phyloP scores from a whole-genome alignment of 2,113 vertebrate genomes.

The Chloropsis cyanopogon region DNA sequence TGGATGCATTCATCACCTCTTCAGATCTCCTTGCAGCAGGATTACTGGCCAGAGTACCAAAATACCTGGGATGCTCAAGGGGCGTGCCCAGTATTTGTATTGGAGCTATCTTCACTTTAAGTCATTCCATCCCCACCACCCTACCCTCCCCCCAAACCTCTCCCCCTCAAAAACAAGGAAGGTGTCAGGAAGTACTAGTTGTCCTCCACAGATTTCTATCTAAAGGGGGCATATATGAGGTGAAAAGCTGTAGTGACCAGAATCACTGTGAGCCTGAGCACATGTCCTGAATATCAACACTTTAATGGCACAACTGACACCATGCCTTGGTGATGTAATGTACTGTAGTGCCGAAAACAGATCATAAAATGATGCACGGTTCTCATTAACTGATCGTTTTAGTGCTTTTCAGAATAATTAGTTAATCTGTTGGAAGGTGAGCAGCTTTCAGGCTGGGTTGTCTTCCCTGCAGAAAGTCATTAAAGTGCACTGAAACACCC shows the following conservation, averaged over 20 bases:
- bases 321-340: not conserved
- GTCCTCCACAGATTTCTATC: not conserved
- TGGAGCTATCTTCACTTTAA: not conserved
- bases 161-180: not conserved
- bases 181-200: not conserved
- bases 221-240: not conserved
- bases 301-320: not conserved
- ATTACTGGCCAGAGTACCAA: not conserved
- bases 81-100: not conserved
- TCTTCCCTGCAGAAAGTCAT: not conserved
- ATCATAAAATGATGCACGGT: not conserved
- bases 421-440: not conserved
- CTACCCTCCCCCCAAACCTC: not conserved
- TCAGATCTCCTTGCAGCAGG: not conserved
- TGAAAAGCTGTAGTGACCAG: not conserved
- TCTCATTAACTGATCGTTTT: not conserved
- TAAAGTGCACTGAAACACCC: not conserved
- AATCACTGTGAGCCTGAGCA: not conserved
- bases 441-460: not conserved
- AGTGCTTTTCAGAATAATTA: not conserved
- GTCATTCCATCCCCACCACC: not conserved
- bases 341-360: not conserved
- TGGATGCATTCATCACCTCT: not conserved
- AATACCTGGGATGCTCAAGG: not conserved
- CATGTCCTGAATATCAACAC: not conserved